Base-by-base conservation (phyloP, 2,113 vertebrate genomes). In the Symphodus melops region DNA sequence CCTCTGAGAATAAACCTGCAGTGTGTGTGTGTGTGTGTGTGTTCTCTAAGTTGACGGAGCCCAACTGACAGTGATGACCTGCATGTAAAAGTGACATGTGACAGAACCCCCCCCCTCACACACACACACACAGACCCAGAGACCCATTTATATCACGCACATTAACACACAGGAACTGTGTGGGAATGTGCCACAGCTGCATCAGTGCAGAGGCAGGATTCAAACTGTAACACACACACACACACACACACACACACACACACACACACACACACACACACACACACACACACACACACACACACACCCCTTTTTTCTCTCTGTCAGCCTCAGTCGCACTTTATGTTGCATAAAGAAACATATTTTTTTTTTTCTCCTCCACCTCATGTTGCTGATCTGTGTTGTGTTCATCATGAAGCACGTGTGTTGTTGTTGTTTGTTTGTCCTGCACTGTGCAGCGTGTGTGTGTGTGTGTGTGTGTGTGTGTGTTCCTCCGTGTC, bases 61-160 rank as follows among this genome's bases (percentile, higher is more conserved):
- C 55, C 16, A 16, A 42, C 66, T 72, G 52, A 68, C 25, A 72
- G 51, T 41, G 49, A 64, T 77, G 71, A 72, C 51, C 72, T 59
- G 33, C 52, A 41, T 57, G 33, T 55, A 41, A 54, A 59, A 60
- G 68, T 73, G 78, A 77, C 73, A 73, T 77, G 60, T 72, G 75
- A 87, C 82, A 83, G 82, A 68, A 81, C 8, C 5, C 62, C 58
- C 11, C 39, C 39, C 39, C 11, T n/a, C n/a, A n/a, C n/a, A n/a
- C n/a, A n/a, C n/a, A n/a, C n/a, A n/a, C n/a, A n/a, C n/a, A n/a
- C 53, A 53, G 39, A 42, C 48, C 48, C 76, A 75, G 65, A 85
- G 67, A 82, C 75, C 60, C 69, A 82, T 83, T 81, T 83, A 83
- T 51, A 77, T 56, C 68, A 25, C 52, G 28, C 69, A 61, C 48